A percentile compares a stretch with the other conserved stretches of the same genome.
These are phyloP conservation scores for Agrochola lychnidis DNA, from an alignment of 2,888 invertebrate genomes.

Conservation along the genomic window DNA sequence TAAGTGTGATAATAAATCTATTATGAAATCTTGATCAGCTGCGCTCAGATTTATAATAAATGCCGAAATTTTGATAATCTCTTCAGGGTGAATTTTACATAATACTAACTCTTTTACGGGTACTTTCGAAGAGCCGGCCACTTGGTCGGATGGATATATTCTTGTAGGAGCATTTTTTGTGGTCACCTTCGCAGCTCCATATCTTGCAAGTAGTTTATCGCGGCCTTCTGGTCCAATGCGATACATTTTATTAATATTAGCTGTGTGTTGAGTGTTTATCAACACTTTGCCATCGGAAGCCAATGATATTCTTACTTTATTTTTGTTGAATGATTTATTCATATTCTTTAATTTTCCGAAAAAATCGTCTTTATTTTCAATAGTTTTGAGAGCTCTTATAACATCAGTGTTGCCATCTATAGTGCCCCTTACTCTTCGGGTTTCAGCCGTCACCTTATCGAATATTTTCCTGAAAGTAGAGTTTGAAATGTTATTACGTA, in stretches of 20 bases:
- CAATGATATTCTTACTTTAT: constrained; percentile 69
- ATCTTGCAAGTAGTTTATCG: constrained; percentile 63
- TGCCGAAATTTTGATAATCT: constrained; percentile 48
- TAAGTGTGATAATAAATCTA: constrained; percentile 39
- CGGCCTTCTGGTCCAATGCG: constrained; percentile 64
- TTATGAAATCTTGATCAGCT: constrained; percentile 46
- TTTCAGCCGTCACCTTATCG: constrained; percentile 81
- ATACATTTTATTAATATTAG: constrained; percentile 61
- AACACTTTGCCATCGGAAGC: constrained; percentile 67
- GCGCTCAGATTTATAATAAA: constrained; percentile 46
- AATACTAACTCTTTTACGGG: constrained; percentile 27
- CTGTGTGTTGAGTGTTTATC: constrained; percentile 65
- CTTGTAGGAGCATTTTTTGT: constrained; percentile 69
- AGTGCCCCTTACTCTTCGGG: constrained; percentile 75
- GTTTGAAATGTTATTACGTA: too few species aligned
- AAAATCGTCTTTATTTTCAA: constrained; percentile 71
- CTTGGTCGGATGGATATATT: constrained; percentile 49
- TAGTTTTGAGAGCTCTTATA: constrained; percentile 75
- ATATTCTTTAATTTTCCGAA: constrained; percentile 68
- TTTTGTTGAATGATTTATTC: constrained; percentile 70
- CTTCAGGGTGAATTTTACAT: constrained; percentile 48
- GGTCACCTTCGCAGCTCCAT: constrained; percentile 66
- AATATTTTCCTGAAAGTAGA: constrained; percentile 79
- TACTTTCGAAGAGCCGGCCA: constrained; percentile 34
- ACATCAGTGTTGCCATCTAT: constrained; percentile 79